Evolutionary conservation across 2,888 invertebrate genomes (phyloP).

Genomic region (Lasioglossum villosulum): DNA sequence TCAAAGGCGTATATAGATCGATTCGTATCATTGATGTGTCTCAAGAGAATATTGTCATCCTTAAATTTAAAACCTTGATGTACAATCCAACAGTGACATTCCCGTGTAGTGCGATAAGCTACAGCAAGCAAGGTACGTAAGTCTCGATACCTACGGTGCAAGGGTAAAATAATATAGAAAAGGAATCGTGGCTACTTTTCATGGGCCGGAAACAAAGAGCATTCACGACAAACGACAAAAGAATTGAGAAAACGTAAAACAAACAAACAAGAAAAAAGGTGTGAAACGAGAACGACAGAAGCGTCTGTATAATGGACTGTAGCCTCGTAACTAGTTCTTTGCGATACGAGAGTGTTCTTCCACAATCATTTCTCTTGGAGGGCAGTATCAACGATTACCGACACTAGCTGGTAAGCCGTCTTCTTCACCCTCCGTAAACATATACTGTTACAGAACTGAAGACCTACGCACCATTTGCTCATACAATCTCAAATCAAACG

Average conservation of each 20-base stretch:
- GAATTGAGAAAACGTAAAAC: not conserved
- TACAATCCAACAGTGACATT: slow-evolving; percentile 67
- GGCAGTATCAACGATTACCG: slow-evolving; percentile 81
- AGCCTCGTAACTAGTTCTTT: slow-evolving; percentile 80
- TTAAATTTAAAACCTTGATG: slow-evolving; percentile 77
- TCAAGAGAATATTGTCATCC: slow-evolving; percentile 86
- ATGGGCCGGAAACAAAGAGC: slow-evolving; percentile 34
- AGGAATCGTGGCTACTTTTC: slow-evolving; percentile 33
- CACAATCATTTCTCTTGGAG: slow-evolving; percentile 79
- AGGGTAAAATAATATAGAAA: slow-evolving; percentile 66
- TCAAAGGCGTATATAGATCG: slow-evolving; percentile 85
- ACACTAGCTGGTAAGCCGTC: slow-evolving; percentile 74
- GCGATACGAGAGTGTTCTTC: slow-evolving; percentile 82
- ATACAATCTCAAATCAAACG: slow-evolving; percentile 16
- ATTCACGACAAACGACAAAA: not conserved
- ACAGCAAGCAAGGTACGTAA: slow-evolving; percentile 65
- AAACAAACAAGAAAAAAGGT: not conserved
- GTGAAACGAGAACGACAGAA: slow-evolving; percentile 20
- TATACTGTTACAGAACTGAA: slow-evolving; percentile 19
- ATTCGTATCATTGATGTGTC: slow-evolving; percentile 85
- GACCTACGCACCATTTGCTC: slow-evolving; percentile 44
- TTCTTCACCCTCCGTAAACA: slow-evolving; percentile 81
- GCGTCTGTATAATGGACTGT: slow-evolving; percentile 79
- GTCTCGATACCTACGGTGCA: slow-evolving; percentile 68
- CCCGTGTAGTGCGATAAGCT: slow-evolving; percentile 68